A percentile compares a stretch with the other conserved stretches of the same genome.
These are phyloP conservation scores for Danionella dracula DNA, from an alignment of 2,797 vertebrate species.

Conservation along the genomic window DNA sequence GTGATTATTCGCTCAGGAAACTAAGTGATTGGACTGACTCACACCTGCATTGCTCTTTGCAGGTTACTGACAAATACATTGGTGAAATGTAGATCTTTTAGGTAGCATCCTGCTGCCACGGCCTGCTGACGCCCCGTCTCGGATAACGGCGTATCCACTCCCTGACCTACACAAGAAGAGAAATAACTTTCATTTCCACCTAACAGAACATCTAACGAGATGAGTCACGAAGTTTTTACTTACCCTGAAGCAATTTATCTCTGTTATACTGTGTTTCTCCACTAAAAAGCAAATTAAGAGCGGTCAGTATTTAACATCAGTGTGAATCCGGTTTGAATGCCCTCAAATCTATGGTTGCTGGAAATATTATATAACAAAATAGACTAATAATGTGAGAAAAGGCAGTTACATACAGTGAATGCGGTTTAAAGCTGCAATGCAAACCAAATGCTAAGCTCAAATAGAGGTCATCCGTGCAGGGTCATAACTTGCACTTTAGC, in stretches of 20 bases:
- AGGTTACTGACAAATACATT: conserved; percentile 85
- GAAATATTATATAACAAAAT: no score
- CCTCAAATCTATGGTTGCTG: no score
- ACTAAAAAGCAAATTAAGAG: conserved; percentile 60
- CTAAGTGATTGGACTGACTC: not conserved
- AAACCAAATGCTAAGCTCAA: no score
- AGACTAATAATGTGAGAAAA: no score
- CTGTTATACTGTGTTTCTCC: conserved; percentile 93
- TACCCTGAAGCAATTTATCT: conserved; percentile 93
- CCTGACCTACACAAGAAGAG: conserved; percentile 68
- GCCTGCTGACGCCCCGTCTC: conserved; percentile 79
- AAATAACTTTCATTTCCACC: conserved; percentile 48
- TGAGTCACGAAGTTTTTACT: not conserved
- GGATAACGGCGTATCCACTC: conserved; percentile 76
- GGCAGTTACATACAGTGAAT: no score
- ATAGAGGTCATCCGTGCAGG: no score
- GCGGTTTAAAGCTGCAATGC: no score
- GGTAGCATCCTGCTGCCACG: conserved; percentile 77
- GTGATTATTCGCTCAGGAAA: not conserved
- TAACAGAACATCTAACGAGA: not conserved
- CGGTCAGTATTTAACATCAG: not conserved
- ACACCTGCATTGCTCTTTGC: conserved; percentile 84
- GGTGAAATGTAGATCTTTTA: conserved; percentile 75
- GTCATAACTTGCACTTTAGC: no score
- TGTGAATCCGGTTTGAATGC: no score